These are phyloP conservation scores for Cantharis flavilabris DNA, from an alignment of 2,888 invertebrate species.

Conservation along the genomic window DNA sequence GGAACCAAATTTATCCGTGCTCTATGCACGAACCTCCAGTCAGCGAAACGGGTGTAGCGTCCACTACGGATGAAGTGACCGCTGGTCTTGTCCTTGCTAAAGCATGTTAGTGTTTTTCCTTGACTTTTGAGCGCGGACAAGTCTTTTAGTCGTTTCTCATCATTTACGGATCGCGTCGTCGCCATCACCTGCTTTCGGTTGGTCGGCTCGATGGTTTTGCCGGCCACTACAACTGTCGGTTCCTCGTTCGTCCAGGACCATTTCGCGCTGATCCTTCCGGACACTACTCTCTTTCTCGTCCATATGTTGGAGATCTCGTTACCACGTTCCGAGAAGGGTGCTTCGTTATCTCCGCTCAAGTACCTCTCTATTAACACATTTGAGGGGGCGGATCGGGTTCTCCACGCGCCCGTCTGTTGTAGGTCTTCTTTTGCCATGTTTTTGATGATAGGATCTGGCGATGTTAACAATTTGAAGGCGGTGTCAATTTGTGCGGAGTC, in stretches of 20 bases:
- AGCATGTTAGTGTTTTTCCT: neutral
- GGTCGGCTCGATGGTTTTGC: neutral
- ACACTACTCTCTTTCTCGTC: neutral
- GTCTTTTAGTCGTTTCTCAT: neutral
- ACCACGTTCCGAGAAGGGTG: neutral
- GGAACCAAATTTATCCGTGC: neutral
- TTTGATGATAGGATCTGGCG: neutral
- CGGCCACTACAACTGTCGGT: neutral
- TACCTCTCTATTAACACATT: neutral
- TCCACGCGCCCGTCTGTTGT: too few relatives aligned
- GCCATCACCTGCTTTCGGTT: neutral
- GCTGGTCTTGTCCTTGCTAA: neutral
- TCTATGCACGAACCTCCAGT: neutral
- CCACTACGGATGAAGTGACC: neutral
- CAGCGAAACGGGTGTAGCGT: neutral
- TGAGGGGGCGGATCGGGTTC: too few relatives aligned
- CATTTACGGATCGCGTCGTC: neutral
- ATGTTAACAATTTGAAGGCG: neutral
- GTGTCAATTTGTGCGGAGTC: neutral
- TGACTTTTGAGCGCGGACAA: neutral
- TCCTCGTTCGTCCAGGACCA: neutral
- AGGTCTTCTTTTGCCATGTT: neutral
- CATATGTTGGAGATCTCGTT: neutral
- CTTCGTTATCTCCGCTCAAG: neutral
- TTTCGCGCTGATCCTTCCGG: neutral